A percentile compares a stretch with the other conserved stretches of the same genome.
These are phyloP conservation scores for Trissolcus brochymenae DNA, from an alignment of 2,888 invertebrate species.

Conservation along the genomic window DNA sequence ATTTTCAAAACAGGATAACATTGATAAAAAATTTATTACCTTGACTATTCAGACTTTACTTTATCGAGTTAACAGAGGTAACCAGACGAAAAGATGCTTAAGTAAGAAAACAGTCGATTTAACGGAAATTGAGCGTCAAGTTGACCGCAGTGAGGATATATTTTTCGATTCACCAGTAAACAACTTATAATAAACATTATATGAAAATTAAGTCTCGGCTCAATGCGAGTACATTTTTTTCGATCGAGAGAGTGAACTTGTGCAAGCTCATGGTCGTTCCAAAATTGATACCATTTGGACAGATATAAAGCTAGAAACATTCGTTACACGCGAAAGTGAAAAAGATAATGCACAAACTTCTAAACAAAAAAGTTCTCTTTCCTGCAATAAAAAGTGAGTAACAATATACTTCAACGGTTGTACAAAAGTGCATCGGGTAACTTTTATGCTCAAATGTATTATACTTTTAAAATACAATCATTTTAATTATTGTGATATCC, in stretches of 20 bases:
- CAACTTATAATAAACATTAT: too few relatives aligned
- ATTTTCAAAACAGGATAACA: too few relatives aligned
- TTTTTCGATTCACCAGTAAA: too few relatives aligned
- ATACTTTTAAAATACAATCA: conserved; percentile 24
- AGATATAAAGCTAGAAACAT: conserved; percentile 47
- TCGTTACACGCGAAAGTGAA: conserved; percentile 44
- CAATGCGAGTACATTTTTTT: neutral
- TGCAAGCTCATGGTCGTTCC: conserved; percentile 38
- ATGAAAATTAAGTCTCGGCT: too few relatives aligned
- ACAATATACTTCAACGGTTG: conserved; percentile 40
- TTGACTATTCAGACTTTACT: too few relatives aligned
- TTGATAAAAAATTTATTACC: too few relatives aligned
- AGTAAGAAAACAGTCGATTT: too few relatives aligned
- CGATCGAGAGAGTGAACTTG: conserved; percentile 10
- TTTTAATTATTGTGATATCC: conserved; percentile 49
- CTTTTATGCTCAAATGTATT: conserved; percentile 39
- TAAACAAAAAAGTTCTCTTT: conserved; percentile 42
- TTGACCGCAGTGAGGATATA: too few relatives aligned
- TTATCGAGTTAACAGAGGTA: too few relatives aligned
- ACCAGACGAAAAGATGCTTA: too few relatives aligned
- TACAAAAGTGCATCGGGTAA: conserved; percentile 46
- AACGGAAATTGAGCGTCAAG: too few relatives aligned
- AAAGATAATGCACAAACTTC: conserved; percentile 47
- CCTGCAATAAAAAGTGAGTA: conserved; percentile 32
- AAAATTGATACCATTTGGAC: conserved; percentile 47